Percentiles rank a stretch among this genome's conserved stretches.
Conservation (phyloP, 2,797 vertebrate genomes). For the Lepus townsendii region DNA sequence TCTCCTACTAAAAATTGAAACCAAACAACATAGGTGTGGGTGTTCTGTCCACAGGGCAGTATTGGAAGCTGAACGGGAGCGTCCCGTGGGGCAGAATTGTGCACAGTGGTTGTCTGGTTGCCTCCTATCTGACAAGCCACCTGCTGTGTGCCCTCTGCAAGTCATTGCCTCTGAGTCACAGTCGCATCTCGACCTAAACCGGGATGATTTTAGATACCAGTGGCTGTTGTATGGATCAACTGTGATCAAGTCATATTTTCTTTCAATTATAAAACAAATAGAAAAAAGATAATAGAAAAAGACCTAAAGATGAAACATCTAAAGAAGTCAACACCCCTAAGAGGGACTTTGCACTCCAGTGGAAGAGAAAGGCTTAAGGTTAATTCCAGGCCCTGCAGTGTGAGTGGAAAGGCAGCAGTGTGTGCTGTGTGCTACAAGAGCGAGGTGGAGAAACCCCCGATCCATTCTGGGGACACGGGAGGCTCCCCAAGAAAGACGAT, state of each 20-base stretch:
- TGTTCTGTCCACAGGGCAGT: neutral
- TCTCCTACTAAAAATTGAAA: neutral
- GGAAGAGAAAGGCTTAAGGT: neutral
- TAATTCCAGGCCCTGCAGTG: neutral
- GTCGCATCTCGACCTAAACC: neutral
- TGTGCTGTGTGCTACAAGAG: neutral
- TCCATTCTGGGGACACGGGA: neutral
- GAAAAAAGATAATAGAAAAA: neutral
- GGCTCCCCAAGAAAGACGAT: neutral
- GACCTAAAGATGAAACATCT: neutral
- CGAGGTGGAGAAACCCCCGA: neutral
- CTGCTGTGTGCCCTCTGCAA: neutral
- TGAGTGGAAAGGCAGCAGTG: neutral
- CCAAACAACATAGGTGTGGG: neutral
- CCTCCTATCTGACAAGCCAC: neutral
- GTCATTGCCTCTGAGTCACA: neutral
- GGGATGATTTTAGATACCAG: neutral
- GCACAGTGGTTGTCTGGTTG: no score
- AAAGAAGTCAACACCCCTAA: neutral
- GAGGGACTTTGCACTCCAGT: neutral
- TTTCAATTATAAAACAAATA: slow-evolving; percentile 1
- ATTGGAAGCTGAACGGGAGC: neutral
- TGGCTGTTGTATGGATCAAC: neutral
- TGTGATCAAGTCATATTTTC: neutral
- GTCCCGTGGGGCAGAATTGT: neutral